Evolutionary conservation across 2,113 vertebrate species (phyloP), one percentile per base, ranked within the genome.

Genomic region (Atherinomorus stipes): DNA sequence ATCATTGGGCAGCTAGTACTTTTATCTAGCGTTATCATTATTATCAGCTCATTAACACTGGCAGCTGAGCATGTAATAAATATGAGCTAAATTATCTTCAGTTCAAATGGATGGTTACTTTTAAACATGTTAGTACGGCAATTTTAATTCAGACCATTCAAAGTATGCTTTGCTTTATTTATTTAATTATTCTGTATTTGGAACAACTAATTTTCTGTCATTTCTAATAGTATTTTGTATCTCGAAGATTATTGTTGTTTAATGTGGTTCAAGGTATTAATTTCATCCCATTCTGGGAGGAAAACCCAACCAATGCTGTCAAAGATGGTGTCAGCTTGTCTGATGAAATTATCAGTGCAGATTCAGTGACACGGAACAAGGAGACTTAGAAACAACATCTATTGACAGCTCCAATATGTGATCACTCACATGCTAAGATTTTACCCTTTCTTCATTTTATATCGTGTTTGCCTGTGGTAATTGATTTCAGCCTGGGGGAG

Each of bases 401-500:
- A 62, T 52, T 4, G 25, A 72, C 64, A 23, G 52, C 22, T 47
- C 23, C 10, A 49, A 74, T 57, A 74, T 62, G 63, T 51, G 79
- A 64, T 64, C 57, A 12, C 71, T 73, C 66, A 57, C 82, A 62
- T 54, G 37, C 75, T 54, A 71, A 58, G 42, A 83, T 71, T 51
- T 42, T 63, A 40, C 15, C 57, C 77, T 70, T 80, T 79, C 76
- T 80, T 78, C 56, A 69, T 87, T 81, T 81, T 74, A 76, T 84
- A 69, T 74, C 60, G 60, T 40, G 42, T 78, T 83, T 72, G 53
- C 40, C 66, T 70, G 28, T 31, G 54, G 71, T 88, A 85, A 90
- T 89, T 76, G 85, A 90, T 90, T 90, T 91, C 84, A 47, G 85
- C 88, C 85, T 57, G 57, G 72, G 88, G 90, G 66, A 74, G 73